Percentiles rank a stretch among this genome's conserved stretches.
Evolutionary conservation across 2,888 invertebrate genomes (phyloP).

Genomic region (Macaria notata): DNA sequence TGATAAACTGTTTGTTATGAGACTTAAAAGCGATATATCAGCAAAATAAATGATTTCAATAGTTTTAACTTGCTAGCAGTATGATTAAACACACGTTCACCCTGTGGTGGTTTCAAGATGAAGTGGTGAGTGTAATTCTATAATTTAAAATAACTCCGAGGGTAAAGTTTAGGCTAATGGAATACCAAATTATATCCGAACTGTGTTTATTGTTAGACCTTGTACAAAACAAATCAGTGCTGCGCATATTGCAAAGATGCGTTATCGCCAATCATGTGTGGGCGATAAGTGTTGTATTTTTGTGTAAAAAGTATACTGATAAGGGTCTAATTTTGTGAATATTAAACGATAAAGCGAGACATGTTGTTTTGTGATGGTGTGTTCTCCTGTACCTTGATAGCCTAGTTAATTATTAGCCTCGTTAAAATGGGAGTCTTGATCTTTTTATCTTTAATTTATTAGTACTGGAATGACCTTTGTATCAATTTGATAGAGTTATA

Average conservation of each 20-base stretch:
- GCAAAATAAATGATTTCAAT: too few species aligned
- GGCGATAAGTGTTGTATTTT: slow-evolving; percentile 37
- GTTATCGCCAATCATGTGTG: slow-evolving; percentile 14
- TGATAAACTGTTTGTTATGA: too few species aligned
- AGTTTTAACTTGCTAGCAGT: too few species aligned
- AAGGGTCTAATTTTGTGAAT: slow-evolving; percentile 48
- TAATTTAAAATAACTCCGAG: background rate
- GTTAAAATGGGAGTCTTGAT: too few species aligned
- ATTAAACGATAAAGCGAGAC: slow-evolving; percentile 37
- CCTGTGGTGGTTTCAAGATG: background rate
- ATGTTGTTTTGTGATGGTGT: slow-evolving; percentile 15
- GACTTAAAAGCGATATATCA: too few species aligned
- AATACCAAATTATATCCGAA: background rate
- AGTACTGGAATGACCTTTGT: too few species aligned
- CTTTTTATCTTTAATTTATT: too few species aligned
- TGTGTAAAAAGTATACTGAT: slow-evolving; percentile 46
- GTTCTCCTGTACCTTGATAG: background rate
- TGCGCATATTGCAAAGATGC: slow-evolving; percentile 7
- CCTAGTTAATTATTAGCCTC: background rate
- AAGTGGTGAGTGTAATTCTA: slow-evolving; percentile 2
- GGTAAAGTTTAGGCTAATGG: slow-evolving; percentile 5
- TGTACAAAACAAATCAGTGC: slow-evolving; percentile 20
- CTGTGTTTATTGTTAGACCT: background rate
- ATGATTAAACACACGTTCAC: too few species aligned
- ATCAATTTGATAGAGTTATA: too few species aligned